Evolutionary conservation across 2,797 vertebrate genomes (phyloP).

Genomic region (Enteromius thamalakanensis): DNA sequence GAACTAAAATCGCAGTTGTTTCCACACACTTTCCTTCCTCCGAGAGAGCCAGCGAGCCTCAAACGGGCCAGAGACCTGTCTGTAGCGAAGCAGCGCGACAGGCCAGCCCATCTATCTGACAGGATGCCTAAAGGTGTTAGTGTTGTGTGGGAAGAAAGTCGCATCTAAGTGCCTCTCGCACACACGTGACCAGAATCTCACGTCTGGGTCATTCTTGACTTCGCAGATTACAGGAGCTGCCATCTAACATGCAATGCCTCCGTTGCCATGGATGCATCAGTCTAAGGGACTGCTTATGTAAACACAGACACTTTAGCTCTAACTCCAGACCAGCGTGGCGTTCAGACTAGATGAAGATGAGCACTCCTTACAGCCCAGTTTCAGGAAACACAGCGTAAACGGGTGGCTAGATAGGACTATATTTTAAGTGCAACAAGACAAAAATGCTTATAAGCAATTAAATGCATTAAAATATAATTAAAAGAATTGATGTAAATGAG

Average conservation of each 20-base stretch:
- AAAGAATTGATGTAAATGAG: neutral
- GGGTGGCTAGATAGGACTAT: neutral
- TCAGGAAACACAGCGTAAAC: neutral
- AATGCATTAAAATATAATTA: neutral
- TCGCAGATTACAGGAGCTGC: conserved; percentile 56
- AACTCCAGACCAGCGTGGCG: neutral
- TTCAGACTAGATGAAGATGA: neutral
- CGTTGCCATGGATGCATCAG: neutral
- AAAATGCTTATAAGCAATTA: neutral
- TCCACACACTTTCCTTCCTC: neutral
- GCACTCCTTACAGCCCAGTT: neutral
- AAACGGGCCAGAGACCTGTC: conserved; percentile 56
- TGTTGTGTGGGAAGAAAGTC: conserved; percentile 64
- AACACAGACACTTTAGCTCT: neutral
- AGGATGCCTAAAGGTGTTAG: conserved; percentile 75
- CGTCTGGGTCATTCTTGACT: conserved; percentile 47
- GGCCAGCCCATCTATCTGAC: conserved; percentile 74
- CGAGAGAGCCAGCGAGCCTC: conserved; percentile 18
- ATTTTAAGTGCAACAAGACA: neutral
- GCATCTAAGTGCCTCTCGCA: conserved; percentile 51
- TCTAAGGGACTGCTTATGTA: conserved; percentile 8
- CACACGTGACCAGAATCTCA: conserved; percentile 43
- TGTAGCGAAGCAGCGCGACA: conserved; percentile 56
- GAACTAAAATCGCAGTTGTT: neutral
- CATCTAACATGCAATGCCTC: conserved; percentile 38